Percentiles rank a stretch among this genome's conserved stretches.
Evolutionary conservation across 2,113 vertebrate species (phyloP).

Genomic region (Eolophus roseicapilla): DNA sequence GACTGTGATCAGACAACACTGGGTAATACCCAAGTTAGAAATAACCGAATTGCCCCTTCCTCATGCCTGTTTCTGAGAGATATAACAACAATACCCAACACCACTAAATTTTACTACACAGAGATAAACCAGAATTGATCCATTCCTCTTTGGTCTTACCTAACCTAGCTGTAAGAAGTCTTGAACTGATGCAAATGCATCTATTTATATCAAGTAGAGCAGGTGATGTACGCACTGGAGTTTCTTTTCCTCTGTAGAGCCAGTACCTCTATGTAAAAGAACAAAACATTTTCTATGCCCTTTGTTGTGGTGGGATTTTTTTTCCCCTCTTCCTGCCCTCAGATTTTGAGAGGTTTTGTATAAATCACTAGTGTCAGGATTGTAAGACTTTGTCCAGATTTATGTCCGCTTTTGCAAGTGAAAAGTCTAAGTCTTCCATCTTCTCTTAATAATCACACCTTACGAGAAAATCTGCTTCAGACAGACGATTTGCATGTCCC

Average conservation of each 20-base stretch:
- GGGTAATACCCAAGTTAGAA: background rate
- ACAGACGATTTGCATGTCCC: background rate
- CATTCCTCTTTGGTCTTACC: background rate
- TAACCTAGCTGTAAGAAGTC: background rate
- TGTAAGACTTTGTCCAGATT: background rate
- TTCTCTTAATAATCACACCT: background rate
- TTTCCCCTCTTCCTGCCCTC: background rate
- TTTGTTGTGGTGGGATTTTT: background rate
- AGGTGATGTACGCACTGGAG: background rate
- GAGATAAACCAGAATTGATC: background rate
- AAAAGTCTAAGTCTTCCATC: background rate
- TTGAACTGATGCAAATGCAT: background rate
- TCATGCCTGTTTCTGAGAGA: fast-evolving
- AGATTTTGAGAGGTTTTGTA: background rate
- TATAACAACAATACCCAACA: background rate
- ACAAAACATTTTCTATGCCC: background rate
- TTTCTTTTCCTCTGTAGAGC: background rate
- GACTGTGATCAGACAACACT: background rate
- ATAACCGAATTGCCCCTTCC: background rate
- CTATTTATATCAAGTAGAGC: background rate
- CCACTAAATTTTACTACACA: background rate
- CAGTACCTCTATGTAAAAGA: background rate
- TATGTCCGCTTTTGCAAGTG: background rate
- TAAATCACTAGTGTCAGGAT: background rate
- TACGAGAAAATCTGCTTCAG: background rate